phyloP scores from a whole-genome alignment of 1,140 invertebrate genomes.

The Tetranychus cinnabarinus region DNA sequence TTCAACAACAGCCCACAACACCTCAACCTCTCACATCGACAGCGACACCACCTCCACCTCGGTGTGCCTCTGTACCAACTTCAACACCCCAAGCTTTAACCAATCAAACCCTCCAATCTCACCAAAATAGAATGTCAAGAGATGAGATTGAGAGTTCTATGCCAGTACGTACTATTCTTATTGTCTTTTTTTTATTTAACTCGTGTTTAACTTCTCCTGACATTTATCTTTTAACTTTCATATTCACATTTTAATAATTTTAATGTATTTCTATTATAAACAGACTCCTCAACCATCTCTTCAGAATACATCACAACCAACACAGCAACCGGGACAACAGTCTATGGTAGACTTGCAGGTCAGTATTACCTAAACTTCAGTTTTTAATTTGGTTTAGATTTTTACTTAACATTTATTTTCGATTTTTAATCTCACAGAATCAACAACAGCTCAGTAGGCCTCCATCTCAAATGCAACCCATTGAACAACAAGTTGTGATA shows the following conservation, averaged over 20 bases:
- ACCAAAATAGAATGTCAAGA: not conserved
- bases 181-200: too few relatives aligned
- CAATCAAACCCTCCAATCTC: not conserved
- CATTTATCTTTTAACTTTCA: not conserved
- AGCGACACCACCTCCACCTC: slow-evolving; percentile 6
- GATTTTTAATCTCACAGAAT: not conserved
- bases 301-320: not conserved
- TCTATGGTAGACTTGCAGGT: not conserved
- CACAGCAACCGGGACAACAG: not conserved
- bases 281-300: too few relatives aligned
- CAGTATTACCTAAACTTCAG: too few relatives aligned
- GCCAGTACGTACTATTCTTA: too few relatives aligned
- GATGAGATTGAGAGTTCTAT: not conserved
- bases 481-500: not conserved
- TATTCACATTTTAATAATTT: not conserved
- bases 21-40: slow-evolving; percentile 4
- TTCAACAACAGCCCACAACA: slow-evolving; percentile 7
- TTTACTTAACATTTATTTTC: too few relatives aligned
- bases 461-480: not conserved
- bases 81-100: not conserved
- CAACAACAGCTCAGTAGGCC: not conserved
- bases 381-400: too few relatives aligned
- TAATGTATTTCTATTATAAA: too few relatives aligned
- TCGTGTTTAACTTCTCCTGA: not conserved
- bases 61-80: slow-evolving; percentile 4